These are phyloP conservation scores for Ailuropoda melanoleuca DNA, from an alignment of 2,113 vertebrate genomes.

Conservation along the genomic window DNA sequence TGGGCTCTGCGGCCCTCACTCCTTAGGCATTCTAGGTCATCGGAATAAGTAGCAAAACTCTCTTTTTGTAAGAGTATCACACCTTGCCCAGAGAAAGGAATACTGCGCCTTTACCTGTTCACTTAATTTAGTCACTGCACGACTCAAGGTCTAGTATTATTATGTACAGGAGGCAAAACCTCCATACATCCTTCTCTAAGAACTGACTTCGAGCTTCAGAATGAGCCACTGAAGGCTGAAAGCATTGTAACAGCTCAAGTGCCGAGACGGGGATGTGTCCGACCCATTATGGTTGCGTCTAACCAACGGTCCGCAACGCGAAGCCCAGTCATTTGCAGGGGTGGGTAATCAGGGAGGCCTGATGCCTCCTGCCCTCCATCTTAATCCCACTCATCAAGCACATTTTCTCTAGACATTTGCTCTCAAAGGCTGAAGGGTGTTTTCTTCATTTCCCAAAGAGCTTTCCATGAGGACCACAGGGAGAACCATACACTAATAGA, in stretches of 20 bases:
- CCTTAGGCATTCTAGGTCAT: neutral
- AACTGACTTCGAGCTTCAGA: neutral
- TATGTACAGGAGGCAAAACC: neutral
- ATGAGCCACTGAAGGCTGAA: neutral
- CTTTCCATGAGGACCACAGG: conserved; percentile 56
- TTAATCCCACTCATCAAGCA: neutral
- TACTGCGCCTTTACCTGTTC: neutral
- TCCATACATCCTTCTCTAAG: neutral
- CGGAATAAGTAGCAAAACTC: neutral
- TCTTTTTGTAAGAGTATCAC: neutral
- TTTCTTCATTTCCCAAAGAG: conserved; percentile 67
- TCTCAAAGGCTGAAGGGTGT: conserved; percentile 55
- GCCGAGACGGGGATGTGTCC: rapidly evolving
- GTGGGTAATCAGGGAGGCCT: neutral
- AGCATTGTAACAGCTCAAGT: neutral
- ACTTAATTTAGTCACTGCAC: neutral
- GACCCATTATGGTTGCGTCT: neutral
- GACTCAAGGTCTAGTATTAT: too few relatives aligned
- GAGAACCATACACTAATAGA: conserved; percentile 60
- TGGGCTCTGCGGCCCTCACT: neutral
- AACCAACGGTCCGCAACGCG: neutral
- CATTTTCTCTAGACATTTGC: conserved; percentile 40
- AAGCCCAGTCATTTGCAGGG: neutral
- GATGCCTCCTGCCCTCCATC: rapidly evolving
- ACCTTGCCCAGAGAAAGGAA: neutral